Base-by-base conservation (phyloP, 2,888 invertebrate species). In the Lithophane leautieri region DNA sequence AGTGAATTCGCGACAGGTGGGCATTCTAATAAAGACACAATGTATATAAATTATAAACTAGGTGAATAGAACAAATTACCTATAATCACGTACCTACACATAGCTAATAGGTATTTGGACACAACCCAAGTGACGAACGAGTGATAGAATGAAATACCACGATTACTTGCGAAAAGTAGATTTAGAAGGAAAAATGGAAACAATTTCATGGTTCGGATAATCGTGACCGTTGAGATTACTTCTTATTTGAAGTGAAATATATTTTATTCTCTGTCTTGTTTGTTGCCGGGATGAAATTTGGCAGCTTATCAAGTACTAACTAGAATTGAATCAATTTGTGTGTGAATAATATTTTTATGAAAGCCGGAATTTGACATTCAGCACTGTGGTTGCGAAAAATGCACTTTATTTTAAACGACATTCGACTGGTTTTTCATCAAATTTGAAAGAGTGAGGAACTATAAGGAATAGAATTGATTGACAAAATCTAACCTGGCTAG, bases 71-170 rank as follows among this genome's bases (percentile, higher is more conserved):
- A 60, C 73, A 52, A 61, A 68, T 28, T 52, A 50, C 50, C 22
- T 50, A 67, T 63, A 11, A 25, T 66, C n/a, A 50, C 22, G 25
- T 50, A 4, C 34, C 34, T 34, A 73, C 61, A 67, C 70, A 65
- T 76, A 65, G 58, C 44, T 65, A 63, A 79, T 70, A 75, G 74
- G 50, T 60, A 76, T 73, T 89, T 87, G 89, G 87, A 87, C 68
- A 25, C 52, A 47, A 66, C 68, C 88, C 88, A 89, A 88, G 71
- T 75, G 62, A 56, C 60, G 69, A 72, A 73, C 70, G 61, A 58
- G 60, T 74, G 72, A 69, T 72, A 69, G 76, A 85, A 86, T 84
- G 73, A 86, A 86, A 81, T 81, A 70, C 77, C 54, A 63, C 50
- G 44, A 84, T 79, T 81, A 82, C 80, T 76, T 71, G 65, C 69